These are phyloP conservation scores for Sinopyrophorus schimmeli DNA, from an alignment of 2,888 invertebrate species.

Conservation along the genomic window DNA sequence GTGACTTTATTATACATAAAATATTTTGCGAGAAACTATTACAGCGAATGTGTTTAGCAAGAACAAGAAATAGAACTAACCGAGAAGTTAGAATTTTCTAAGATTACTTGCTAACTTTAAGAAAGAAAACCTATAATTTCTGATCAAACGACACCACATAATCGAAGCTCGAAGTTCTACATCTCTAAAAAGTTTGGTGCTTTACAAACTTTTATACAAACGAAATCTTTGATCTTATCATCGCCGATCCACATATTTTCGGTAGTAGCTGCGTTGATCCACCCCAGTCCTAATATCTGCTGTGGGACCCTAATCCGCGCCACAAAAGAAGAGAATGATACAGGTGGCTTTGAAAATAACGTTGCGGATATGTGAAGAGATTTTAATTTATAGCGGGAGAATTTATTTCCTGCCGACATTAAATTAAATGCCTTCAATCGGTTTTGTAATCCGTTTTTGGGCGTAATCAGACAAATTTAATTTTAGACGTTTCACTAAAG, in stretches of 20 bases:
- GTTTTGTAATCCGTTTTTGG: no score
- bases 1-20: no score
- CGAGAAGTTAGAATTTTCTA: slow-evolving; percentile 1
- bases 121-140: slow-evolving; percentile 30
- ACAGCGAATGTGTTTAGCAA: no score
- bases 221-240: slow-evolving; percentile 32
- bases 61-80: slow-evolving; percentile 4
- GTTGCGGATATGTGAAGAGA: slow-evolving; percentile 23
- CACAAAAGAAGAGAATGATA: slow-evolving; percentile 30
- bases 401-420: no score
- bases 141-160: slow-evolving; percentile 30
- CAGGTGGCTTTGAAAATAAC: slow-evolving; percentile 31
- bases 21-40: no score
- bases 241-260: slow-evolving; percentile 29
- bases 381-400: slow-evolving; percentile 30
- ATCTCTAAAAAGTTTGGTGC: slow-evolving; percentile 24
- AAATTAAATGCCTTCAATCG: slow-evolving; percentile 14
- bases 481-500: no score
- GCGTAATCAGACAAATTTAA: no score
- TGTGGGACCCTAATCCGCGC: slow-evolving; percentile 26
- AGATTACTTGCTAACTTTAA: slow-evolving; percentile 19
- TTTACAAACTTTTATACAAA: slow-evolving; percentile 31
- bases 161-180: slow-evolving; percentile 24
- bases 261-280: slow-evolving; percentile 27
- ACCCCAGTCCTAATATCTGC: slow-evolving; percentile 28